Evolutionary conservation across 2,888 invertebrate genomes (phyloP).

Genomic region (Piscicola geometra): DNA sequence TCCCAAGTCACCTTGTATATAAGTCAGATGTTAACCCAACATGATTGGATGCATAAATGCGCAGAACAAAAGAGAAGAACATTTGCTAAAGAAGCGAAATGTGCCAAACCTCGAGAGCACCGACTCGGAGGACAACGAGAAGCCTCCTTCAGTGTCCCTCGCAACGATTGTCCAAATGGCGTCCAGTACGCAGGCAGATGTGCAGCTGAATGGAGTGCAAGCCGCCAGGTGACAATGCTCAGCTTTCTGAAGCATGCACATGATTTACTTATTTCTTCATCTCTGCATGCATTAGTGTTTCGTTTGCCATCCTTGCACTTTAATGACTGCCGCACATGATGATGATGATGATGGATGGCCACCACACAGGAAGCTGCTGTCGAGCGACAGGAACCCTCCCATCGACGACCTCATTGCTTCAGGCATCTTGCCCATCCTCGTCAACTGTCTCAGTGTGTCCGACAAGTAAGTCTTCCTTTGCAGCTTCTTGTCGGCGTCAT

Average conservation of each 20-base stretch:
- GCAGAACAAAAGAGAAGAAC: constrained; percentile 89
- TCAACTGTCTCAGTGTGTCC: constrained; percentile 79
- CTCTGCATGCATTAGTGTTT: neutral
- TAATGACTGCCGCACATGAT: too few relatives aligned
- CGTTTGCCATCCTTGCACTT: neutral
- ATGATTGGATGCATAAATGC: too few relatives aligned
- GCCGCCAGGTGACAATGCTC: constrained; percentile 66
- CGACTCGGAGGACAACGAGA: constrained; percentile 58
- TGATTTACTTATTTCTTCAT: neutral
- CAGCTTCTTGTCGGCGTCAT: too few relatives aligned
- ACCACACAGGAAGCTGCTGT: constrained; percentile 73
- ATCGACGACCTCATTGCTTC: constrained; percentile 90
- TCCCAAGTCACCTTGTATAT: too few relatives aligned
- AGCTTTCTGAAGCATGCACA: neutral
- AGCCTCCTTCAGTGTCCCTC: constrained; percentile 58
- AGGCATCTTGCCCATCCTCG: constrained; percentile 89
- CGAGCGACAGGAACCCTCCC: constrained; percentile 95
- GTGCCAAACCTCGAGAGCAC: constrained; percentile 85
- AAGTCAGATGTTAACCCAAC: too few relatives aligned
- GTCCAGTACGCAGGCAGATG: constrained; percentile 68
- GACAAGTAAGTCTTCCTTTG: constrained; percentile 64
- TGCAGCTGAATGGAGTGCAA: constrained; percentile 85
- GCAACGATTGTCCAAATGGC: constrained; percentile 82
- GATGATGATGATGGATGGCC: too few relatives aligned
- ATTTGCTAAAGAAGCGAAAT: constrained; percentile 88